Base-by-base conservation (phyloP, 2,797 vertebrate species). In the Anguilla pacifica region DNA sequence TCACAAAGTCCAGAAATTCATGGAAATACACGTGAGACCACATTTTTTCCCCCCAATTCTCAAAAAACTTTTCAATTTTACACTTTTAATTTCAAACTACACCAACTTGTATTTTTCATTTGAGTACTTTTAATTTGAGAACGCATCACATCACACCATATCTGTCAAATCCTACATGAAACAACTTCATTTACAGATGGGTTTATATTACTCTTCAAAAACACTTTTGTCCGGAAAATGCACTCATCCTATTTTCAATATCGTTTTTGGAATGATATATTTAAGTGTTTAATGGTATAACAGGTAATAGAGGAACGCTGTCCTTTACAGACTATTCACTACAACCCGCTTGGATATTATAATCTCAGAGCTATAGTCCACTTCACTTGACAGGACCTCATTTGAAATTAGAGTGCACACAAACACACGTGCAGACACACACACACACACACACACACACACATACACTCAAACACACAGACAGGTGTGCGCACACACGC, bases 181-280 rank as follows among this genome's bases (percentile, higher is more conserved):
- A 92, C 92, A 84, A 87, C 88, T 92, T 93, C 89, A 90, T 91
- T 92, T 94, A 92, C 88, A 72, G 77, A 89, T 91, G 92, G 89
- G 87, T 89, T 87, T 88, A 83, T 85, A 85, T 88, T 86, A 91
- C 95, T 95, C 94, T 96, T 95, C 94, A 95, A 88, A 94, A 94
- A 95, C 95, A 95, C 95, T 96, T 95, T 94, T 92, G 93, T 94
- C 90, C 90, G 93, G 92, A 89, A 94, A 95, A 93, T 94, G 94
- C 95, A 95, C 95, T 95, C 92, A 93, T 77, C 67, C 85, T 87
- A 89, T 89, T 89, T 59, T 82, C 59, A 87, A 86, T 74, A 90
- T 89, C 87, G 90, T 90, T 91, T 91, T 90, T 85, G 85, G 83
- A 89, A 79, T 15, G 7, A 35, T 82, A 86, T 53, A 81, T 81